These are phyloP conservation scores for Hippopotamus amphibius DNA, from an alignment of 2,113 vertebrate species.

Conservation along the genomic window DNA sequence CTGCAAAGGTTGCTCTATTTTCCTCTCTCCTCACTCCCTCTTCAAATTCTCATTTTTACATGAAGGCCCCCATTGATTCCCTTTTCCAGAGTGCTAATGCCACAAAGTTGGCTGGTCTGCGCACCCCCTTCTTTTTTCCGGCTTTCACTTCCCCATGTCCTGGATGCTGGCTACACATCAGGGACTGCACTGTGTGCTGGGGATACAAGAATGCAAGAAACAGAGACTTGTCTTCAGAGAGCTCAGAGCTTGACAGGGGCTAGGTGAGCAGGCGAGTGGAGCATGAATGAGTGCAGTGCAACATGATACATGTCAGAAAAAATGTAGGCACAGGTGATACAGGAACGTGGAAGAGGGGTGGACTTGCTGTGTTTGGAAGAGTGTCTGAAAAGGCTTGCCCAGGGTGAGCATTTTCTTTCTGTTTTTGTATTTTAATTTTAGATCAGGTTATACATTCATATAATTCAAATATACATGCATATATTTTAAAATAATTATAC, in stretches of 20 bases:
- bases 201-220: not conserved
- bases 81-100: conserved; percentile 10
- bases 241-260: not conserved
- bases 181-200: not conserved
- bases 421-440: conserved; percentile 34
- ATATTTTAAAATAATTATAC: not conserved
- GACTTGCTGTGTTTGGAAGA: not conserved
- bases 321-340: not conserved
- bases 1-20: conserved; percentile 36
- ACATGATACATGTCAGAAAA: not conserved
- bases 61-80: not conserved
- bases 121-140: not conserved
- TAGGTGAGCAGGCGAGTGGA: not conserved
- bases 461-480: not conserved
- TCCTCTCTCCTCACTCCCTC: conserved; percentile 31
- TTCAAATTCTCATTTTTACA: not conserved
- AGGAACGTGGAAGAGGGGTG: not conserved
- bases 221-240: not conserved
- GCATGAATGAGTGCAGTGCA: not conserved
- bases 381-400: not conserved
- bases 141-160: not conserved
- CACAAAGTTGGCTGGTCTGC: not conserved
- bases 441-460: not conserved
- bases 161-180: not conserved
- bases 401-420: not conserved